A percentile compares a stretch with the other conserved stretches of the same genome.
phyloP scores from a whole-genome alignment of 1,140 invertebrate species.

The Polypedilum vanderplanki region DNA sequence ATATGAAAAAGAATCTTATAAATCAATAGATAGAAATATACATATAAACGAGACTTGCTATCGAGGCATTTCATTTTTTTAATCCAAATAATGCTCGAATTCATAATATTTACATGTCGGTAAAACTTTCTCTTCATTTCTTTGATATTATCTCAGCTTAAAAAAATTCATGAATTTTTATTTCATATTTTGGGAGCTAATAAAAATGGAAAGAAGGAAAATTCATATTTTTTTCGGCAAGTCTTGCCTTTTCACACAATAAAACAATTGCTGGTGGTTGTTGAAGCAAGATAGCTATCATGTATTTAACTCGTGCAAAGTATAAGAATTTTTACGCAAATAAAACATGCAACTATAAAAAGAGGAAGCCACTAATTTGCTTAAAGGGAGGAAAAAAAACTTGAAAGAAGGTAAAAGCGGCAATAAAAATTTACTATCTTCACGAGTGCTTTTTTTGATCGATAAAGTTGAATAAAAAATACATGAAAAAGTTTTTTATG shows the following conservation, averaged over 20 bases:
- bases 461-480: neutral
- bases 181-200: neutral
- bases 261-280: neutral
- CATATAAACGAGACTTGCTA: no score
- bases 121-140: neutral
- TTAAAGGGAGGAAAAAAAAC: neutral
- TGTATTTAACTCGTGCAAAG: neutral
- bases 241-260: constrained; percentile 6
- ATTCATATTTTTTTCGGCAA: neutral
- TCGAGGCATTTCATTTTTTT: neutral
- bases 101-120: neutral
- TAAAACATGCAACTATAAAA: constrained; percentile 7
- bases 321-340: constrained; percentile 5
- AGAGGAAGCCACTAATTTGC: neutral
- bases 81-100: neutral
- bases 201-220: constrained; percentile 6
- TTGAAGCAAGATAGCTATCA: neutral
- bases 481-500: neutral
- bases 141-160: constrained; percentile 3
- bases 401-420: neutral
- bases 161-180: constrained; percentile 6
- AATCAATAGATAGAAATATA: neutral
- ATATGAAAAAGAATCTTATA: constrained; percentile 9
- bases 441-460: neutral
- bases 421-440: constrained; percentile 6